phyloP scores from a whole-genome alignment of 1,140 invertebrate species.

The Diorhabda sublineata region DNA sequence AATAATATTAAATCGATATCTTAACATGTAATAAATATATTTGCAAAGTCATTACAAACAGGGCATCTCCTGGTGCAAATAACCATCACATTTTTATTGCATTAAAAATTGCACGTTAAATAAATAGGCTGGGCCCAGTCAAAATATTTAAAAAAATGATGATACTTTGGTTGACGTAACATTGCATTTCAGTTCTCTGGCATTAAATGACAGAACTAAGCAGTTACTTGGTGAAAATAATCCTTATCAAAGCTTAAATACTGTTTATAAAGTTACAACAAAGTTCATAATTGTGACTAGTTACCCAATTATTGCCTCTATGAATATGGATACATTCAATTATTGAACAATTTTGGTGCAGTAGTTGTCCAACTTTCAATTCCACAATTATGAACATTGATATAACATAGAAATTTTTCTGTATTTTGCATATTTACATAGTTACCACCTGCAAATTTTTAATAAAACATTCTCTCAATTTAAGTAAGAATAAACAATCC shows the following conservation, averaged over 20 bases:
- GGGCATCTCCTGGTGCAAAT: neutral
- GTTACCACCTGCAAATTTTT: no score
- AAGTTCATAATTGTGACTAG: neutral
- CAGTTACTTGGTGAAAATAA: constrained; percentile 10
- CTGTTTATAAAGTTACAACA: no score
- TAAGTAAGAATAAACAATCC: no score
- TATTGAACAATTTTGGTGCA: neutral
- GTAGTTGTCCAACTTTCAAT: neutral
- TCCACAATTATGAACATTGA: neutral
- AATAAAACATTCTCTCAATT: no score
- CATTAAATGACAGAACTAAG: constrained; percentile 26
- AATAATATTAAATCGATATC: constrained; percentile 17
- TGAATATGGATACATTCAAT: neutral
- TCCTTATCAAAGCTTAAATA: neutral
- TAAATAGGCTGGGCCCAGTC: constrained; percentile 17
- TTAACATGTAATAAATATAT: constrained; percentile 34
- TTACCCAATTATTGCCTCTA: neutral
- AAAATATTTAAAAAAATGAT: constrained; percentile 25
- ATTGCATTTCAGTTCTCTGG: constrained; percentile 29
- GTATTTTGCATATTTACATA: no score
- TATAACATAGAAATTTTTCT: no score
- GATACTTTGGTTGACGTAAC: constrained; percentile 32
- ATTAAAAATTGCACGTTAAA: constrained; percentile 33
- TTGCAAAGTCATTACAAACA: constrained; percentile 22
- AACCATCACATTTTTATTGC: constrained; percentile 30